phyloP scores from a whole-genome alignment of 35 echinoderm and acorn worm genomes.

The Heliocidaris erythrogramma region DNA sequence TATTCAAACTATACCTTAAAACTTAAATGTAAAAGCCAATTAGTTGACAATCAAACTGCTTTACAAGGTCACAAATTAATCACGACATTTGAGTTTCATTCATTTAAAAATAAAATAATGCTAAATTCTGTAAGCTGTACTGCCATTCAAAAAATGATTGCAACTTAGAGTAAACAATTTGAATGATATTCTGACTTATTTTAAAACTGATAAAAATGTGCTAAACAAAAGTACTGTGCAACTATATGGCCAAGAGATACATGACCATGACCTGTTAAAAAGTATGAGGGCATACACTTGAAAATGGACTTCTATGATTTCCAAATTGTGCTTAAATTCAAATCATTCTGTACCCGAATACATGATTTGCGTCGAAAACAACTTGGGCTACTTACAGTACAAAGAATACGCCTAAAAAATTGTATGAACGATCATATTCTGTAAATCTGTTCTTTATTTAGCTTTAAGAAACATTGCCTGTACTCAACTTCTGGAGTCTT shows the following conservation, averaged over 20 bases:
- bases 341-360: neutral
- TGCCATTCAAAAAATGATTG: neutral
- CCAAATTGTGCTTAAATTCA: neutral
- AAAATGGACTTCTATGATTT: neutral
- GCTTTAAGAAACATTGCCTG: no score
- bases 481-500: no score
- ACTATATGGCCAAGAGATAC: neutral
- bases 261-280: neutral
- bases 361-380: neutral
- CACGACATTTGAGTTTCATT: no score
- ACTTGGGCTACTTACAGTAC: neutral
- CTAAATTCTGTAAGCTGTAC: neutral
- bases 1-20: neutral
- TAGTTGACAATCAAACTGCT: neutral
- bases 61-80: neutral
- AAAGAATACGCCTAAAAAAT: neutral
- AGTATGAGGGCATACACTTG: neutral
- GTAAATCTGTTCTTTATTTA: no score
- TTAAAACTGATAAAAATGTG: neutral
- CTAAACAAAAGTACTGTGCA: neutral
- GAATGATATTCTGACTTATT: neutral
- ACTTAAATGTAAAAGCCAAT: no score
- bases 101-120: no score
- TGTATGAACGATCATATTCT: neutral
- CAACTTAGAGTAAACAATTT: neutral